Evolutionary conservation across 2,113 vertebrate species (phyloP), one percentile per base, ranked within the genome.

Genomic region (Ctenomys sociabilis): DNA sequence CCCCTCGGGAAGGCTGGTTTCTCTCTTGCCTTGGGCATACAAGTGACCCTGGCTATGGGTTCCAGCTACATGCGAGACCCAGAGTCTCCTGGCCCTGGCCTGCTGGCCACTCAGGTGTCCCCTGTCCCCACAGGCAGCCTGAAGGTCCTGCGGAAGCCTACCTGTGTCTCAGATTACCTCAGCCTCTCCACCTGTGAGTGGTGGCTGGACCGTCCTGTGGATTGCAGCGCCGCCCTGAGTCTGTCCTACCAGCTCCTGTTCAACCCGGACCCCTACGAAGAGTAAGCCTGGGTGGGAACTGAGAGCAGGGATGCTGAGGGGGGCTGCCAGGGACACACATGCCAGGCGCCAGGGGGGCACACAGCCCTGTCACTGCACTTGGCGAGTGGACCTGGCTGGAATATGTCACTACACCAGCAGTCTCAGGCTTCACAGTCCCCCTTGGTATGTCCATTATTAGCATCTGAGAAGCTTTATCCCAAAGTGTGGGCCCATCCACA

Each of bases 131-230:
- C 90, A 98, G 98, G 91, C 77, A 28, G 24, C n/a, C 12, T 97
- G 40, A 17, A 86, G 83, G 88, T 96, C 78, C 66, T 1, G 70
- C 85, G 16, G 1, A 91, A 21, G 21, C 97, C 98, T 91, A 52
- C 72, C 1, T 99, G 98, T 85, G 37, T 94, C 96, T 98, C 96
- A 0, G 98, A 99, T 97, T 98, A 90, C 49, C 54, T 94, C 32
- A 72, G 5, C 73, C 52, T 95, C 43, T 94, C 98, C 37, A 72
- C 92, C 63, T 99, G 98, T 81, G 96, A 94, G 66, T 99, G 98
- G 98, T 30, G 49, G 30, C 97, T 98, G 81, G 93, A 64, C 3
- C 0, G 12, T 0, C 61, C 95, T 16, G 84, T 57, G 0, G 83
- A 98, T 86, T 99, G 98, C 95, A 97, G 97, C 7, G 3, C 73